A percentile compares a stretch with the other conserved stretches of the same genome.
These are phyloP conservation scores for Ceramica pisi DNA, from an alignment of 2,888 invertebrate genomes.

Conservation along the genomic window DNA sequence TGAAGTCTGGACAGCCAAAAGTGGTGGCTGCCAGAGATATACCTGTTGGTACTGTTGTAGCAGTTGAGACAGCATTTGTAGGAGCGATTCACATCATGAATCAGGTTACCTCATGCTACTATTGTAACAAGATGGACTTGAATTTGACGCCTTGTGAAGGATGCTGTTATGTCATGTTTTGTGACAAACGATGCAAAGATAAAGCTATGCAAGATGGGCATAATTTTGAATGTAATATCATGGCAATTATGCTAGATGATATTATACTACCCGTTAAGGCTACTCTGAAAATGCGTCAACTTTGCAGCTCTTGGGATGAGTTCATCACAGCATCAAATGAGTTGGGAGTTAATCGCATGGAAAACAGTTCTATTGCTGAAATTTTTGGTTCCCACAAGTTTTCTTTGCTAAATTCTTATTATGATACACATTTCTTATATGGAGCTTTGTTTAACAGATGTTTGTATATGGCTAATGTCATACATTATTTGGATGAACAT, in stretches of 20 bases:
- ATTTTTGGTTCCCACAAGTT: conserved; percentile 45
- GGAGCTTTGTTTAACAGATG: conserved; percentile 32
- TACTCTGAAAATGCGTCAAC: conserved; percentile 42
- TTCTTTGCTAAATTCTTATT: conserved; percentile 38
- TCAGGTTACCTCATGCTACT: conserved; percentile 20
- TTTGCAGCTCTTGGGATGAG: conserved; percentile 53
- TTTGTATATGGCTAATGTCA: conserved; percentile 29
- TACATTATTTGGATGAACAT: conserved; percentile 34
- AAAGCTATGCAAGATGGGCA: conserved; percentile 39
- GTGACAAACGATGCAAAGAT: conserved; percentile 37
- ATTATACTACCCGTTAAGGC: conserved; percentile 22
- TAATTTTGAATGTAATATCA: conserved; percentile 43
- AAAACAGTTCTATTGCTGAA: conserved; percentile 24
- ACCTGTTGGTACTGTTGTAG: conserved; percentile 39
- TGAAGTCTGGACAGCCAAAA: conserved; percentile 30
- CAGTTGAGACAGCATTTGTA: conserved; percentile 36
- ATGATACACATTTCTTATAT: conserved; percentile 37
- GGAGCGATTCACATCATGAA: conserved; percentile 6
- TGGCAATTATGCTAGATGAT: not conserved
- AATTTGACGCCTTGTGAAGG: conserved; percentile 47
- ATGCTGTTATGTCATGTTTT: conserved; percentile 39
- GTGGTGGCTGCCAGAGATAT: conserved; percentile 46
- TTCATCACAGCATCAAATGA: conserved; percentile 45
- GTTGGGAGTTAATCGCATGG: conserved; percentile 29
- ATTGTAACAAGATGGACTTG: conserved; percentile 39